These are phyloP conservation scores for Mycogona germanica DNA, from an alignment of 2,888 invertebrate genomes.

Conservation along the genomic window DNA sequence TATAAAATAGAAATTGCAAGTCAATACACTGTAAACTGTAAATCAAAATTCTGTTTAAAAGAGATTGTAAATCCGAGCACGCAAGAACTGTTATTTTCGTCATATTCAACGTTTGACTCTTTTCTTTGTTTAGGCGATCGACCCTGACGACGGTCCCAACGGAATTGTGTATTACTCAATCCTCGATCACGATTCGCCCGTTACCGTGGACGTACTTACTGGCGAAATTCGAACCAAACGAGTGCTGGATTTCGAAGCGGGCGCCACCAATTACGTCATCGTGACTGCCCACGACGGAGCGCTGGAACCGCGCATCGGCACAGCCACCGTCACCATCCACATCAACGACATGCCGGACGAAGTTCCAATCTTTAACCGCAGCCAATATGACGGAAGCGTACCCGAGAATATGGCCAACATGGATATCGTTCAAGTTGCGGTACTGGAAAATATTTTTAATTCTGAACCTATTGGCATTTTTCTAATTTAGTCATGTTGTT, in stretches of 20 bases:
- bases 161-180: slow-evolving; percentile 67
- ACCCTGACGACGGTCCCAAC: slow-evolving; percentile 74
- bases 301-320: slow-evolving; percentile 68
- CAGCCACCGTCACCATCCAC: slow-evolving; percentile 68
- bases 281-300: slow-evolving; percentile 83
- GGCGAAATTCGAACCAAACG: slow-evolving; percentile 63
- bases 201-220: slow-evolving; percentile 60
- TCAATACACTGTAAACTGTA: too few species aligned
- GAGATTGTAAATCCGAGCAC: too few species aligned
- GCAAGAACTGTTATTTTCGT: too few species aligned
- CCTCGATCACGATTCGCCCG: slow-evolving; percentile 57
- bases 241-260: slow-evolving; percentile 67
- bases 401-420: slow-evolving; percentile 72
- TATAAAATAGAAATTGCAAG: neutral
- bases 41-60: too few species aligned
- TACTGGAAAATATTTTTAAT: slow-evolving; percentile 28
- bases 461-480: neutral
- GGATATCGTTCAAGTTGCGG: slow-evolving; percentile 63
- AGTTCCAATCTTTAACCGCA: slow-evolving; percentile 58
- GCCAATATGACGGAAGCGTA: slow-evolving; percentile 61
- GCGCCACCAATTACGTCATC: slow-evolving; percentile 68
- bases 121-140: slow-evolving; percentile 47
- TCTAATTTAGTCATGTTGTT: neutral
- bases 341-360: slow-evolving; percentile 74
- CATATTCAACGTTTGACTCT: neutral